phyloP scores from a whole-genome alignment of 2,113 vertebrate genomes.

The Onychostoma macrolepis region DNA sequence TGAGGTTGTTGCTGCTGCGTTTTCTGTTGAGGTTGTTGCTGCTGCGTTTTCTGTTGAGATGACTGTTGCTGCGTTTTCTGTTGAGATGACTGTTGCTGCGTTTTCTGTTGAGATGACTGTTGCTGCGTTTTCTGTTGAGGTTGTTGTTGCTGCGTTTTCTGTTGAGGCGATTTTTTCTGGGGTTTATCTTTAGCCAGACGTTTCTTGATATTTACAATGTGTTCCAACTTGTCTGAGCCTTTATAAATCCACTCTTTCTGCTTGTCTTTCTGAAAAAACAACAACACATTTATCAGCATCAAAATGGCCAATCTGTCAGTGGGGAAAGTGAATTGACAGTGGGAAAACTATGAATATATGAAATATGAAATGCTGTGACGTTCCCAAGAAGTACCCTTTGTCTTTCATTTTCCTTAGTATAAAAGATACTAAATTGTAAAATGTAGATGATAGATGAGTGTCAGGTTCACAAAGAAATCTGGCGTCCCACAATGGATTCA shows the following conservation, averaged over 20 bases:
- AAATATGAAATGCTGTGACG: background rate
- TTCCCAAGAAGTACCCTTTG: background rate
- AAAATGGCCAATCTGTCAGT: background rate
- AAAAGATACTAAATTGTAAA: background rate
- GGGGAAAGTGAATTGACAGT: background rate
- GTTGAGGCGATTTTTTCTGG: background rate
- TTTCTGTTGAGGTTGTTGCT: no score
- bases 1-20: no score
- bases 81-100: background rate
- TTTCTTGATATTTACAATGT: constrained; percentile 82
- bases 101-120: background rate
- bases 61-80: background rate
- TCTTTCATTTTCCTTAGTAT: background rate
- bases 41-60: background rate
- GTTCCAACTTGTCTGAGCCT: constrained; percentile 86
- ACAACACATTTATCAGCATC: background rate
- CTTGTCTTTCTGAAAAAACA: constrained; percentile 75
- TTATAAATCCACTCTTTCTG: constrained; percentile 89
- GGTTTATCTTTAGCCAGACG: constrained; percentile 59
- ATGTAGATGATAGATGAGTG: background rate
- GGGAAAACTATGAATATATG: background rate
- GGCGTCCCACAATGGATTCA: background rate
- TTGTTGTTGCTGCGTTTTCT: no score
- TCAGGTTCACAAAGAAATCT: background rate
- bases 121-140: background rate